Base-by-base conservation (phyloP, 2,797 vertebrate genomes). In the Prionace glauca region DNA sequence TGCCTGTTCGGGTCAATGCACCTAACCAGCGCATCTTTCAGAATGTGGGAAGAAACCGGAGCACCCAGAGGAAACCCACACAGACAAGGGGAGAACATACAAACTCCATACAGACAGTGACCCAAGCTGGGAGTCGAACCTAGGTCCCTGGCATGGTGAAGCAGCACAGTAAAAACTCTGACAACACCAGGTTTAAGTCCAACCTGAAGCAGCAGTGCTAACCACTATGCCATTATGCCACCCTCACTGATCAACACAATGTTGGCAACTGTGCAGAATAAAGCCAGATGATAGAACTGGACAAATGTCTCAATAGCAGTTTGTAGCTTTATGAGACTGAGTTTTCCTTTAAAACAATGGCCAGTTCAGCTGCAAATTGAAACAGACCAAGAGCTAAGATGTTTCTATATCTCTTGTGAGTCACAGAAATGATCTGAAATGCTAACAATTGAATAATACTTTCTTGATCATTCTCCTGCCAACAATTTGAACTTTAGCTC, bases 381-480 rank as follows among this genome's bases (percentile, higher is more conserved):
- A 93, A 93, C 29, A 93, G 67, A 71, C 36, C n/a, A 7, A 26
- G 65, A 41, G 3, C 87, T 62, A 29, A 90, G 14, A 29, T 60
- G n/a, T 56, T 56, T 62, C 29, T 32, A 62, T 14, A 4, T 1
- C 56, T 90, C 87, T 32, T 41, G 50, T 29, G 87, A 60, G 56
- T 90, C 87, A 86, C 36, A 60, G 50, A 62, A 90, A 12, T 90
- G 50, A 90, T 90, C 87, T 62, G 87, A 90, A 84, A 20, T 86
- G 60, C 56, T 90, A 62, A 62, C 26, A 60, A 60, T 26, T 32
- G 56, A 88, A 90, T 60, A 90, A 67, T 87, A 56, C 24, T 56
- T 26, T 29, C 45, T 60, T 14, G 32, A 26, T 90, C 11, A 62
- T 29, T 90, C 84, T 50, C 45, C 50, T 2, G 8, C 84, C 9